These are phyloP conservation scores for Labeo catla DNA, from an alignment of 2,113 vertebrate species.

Conservation along the genomic window DNA sequence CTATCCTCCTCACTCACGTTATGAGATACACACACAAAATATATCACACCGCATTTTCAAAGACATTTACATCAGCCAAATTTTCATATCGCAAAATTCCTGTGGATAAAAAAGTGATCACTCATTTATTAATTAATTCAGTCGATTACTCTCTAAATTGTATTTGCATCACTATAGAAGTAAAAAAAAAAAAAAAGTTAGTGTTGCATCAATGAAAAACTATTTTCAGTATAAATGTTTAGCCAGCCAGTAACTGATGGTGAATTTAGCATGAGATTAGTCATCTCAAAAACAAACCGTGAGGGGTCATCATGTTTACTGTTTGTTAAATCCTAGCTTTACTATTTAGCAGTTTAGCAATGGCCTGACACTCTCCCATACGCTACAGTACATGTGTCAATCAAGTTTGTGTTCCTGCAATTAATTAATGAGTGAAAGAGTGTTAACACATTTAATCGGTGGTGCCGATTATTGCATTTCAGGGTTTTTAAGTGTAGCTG, in stretches of 20 bases:
- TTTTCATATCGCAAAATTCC: not conserved
- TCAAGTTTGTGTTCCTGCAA: not conserved
- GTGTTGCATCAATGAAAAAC: not conserved
- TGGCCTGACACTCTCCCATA: not conserved
- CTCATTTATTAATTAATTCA: not conserved
- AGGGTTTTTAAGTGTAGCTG: constrained; percentile 11
- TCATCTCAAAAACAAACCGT: not conserved
- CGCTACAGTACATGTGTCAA: not conserved
- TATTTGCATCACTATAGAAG: no score
- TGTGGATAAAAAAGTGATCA: not conserved
- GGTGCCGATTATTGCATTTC: not conserved
- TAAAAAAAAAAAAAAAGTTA: not conserved
- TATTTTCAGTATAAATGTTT: not conserved
- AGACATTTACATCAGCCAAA: not conserved
- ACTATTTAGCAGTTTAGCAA: not conserved
- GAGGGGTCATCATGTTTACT: not conserved
- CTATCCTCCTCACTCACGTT: not conserved
- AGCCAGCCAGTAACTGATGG: not conserved
- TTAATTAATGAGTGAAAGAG: constrained; percentile 8
- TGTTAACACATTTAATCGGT: not conserved
- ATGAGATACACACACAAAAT: not conserved
- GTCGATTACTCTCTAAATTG: not conserved
- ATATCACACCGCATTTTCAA: not conserved
- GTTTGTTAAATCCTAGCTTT: not conserved
- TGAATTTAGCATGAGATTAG: not conserved